These are phyloP conservation scores for Artemisiospiza belli DNA, from an alignment of 2,113 vertebrate genomes.

Conservation along the genomic window DNA sequence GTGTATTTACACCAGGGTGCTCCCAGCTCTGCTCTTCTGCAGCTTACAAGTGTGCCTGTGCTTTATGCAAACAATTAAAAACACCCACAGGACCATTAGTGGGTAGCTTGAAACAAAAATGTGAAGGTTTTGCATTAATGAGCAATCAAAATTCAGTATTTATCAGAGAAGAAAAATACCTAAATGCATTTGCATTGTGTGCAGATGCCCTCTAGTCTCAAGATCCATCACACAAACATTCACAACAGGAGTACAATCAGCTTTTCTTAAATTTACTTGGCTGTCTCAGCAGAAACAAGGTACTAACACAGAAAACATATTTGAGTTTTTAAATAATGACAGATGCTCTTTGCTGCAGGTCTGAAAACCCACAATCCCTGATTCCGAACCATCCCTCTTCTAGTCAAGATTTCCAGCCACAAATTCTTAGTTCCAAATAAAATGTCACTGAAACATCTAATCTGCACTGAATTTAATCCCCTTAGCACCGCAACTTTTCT, in stretches of 20 bases:
- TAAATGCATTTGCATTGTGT: not conserved
- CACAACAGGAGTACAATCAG: not conserved
- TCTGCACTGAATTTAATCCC: not conserved
- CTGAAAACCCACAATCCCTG: not conserved
- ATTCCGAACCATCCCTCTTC: not conserved
- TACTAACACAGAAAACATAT: not conserved
- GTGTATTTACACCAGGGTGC: not conserved
- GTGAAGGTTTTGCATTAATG: not conserved
- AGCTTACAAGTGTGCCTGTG: not conserved
- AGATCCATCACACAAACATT: not conserved
- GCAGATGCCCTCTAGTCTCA: not conserved
- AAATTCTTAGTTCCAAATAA: conserved; percentile 5
- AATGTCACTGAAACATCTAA: conserved; percentile 5
- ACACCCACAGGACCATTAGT: not conserved
- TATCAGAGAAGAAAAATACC: not conserved
- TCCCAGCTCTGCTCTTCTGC: not conserved
- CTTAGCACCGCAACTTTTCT: not conserved
- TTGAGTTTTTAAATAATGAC: not conserved
- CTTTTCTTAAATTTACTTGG: not conserved
- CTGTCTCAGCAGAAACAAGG: not conserved
- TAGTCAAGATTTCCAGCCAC: not conserved
- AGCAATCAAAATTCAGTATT: conserved; percentile 18
- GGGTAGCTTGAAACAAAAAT: conserved; percentile 19
- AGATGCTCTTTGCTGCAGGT: not conserved
- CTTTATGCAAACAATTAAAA: not conserved